Conservation (phyloP, 2,888 invertebrate genomes). For the Pammene fasciana region DNA sequence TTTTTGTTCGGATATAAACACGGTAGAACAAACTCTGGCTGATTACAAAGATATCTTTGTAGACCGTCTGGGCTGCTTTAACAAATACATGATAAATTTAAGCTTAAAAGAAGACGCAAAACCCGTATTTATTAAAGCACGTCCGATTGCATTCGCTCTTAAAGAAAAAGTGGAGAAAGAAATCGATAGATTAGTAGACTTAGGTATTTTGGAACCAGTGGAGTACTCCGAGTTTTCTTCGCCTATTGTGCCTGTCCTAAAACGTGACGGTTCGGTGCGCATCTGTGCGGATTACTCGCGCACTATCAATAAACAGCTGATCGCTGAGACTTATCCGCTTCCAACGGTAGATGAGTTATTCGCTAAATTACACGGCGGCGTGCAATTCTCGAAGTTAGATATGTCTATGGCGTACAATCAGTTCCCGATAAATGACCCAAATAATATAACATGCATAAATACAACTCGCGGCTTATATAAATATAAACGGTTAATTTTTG, state of each 20-base stretch:
- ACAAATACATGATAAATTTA: constrained; percentile 27
- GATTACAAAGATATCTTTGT: constrained; percentile 34
- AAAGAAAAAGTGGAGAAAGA: constrained; percentile 13
- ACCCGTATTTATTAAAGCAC: constrained; percentile 41
- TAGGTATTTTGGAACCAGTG: neutral
- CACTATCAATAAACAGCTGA: constrained; percentile 21
- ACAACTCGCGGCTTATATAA: constrained; percentile 24
- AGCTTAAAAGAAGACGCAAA: too few species aligned
- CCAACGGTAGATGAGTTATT: constrained; percentile 39
- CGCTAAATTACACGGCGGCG: constrained; percentile 37
- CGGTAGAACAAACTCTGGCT: neutral
- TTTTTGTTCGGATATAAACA: too few species aligned
- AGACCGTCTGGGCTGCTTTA: constrained; percentile 24
- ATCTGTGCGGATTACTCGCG: constrained; percentile 27
- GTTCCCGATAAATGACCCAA: neutral
- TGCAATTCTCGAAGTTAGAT: constrained; percentile 36
- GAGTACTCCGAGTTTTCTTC: neutral
- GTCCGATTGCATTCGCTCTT: constrained; percentile 25
- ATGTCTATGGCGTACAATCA: constrained; percentile 33
- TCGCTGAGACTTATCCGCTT: constrained; percentile 27
- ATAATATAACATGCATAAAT: constrained; percentile 10
- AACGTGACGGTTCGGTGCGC: too few species aligned
- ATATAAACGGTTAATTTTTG: constrained; percentile 36
- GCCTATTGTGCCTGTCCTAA: neutral
- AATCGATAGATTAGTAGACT: too few species aligned